Evolutionary conservation across 2,797 vertebrate species (phyloP), one percentile per base, ranked within the genome.

Genomic region (Euphonia xanthogaster): DNA sequence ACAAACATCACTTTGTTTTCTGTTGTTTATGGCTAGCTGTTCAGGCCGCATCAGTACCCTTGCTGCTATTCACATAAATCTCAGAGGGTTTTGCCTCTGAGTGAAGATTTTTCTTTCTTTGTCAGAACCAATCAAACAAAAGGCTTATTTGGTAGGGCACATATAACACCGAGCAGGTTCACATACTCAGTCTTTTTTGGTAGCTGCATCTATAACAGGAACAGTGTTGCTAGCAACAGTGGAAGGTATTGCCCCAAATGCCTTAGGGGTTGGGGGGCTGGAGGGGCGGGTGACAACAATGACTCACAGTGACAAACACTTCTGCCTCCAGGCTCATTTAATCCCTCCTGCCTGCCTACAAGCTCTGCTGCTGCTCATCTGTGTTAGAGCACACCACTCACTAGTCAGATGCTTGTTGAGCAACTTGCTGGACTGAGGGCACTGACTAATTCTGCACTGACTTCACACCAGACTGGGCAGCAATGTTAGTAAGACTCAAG

Each of bases 1-100:
- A 93, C 87, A 96, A 95, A 91, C 60, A 68, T 6, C 40, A 91
- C 79, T 94, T 89, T 94, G 65, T 87, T 82, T 95, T 74, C 65
- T 48, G 33, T 53, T 96, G 44, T 92, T 93, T 92, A 96, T 14
- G 6, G 58, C 68, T 15, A 89, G 58, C 54, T 91, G 83, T 83
- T 77, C 85, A 92, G 68, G 68, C 61, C 40, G 35, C 62, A 86
- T 88, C 54, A 75, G 44, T 45, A 92, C 22, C 31, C 68, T 70
- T 62, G 47, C 44, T 75, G 66, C 78, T 94, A 77, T 10, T 51
- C 81, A 74, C 35, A 44, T 47, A 62, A 55, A 85, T 77, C 77
- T 87, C 37, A 60, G 58, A 30, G 37, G 58, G 19, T 30, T 40
- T 66, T 66, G 39, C 61, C 37, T 50, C 51, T 22, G 51, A 57